Evolutionary conservation across 1,140 invertebrate genomes (phyloP).

Genomic region (Gyrodactylus salaris): DNA sequence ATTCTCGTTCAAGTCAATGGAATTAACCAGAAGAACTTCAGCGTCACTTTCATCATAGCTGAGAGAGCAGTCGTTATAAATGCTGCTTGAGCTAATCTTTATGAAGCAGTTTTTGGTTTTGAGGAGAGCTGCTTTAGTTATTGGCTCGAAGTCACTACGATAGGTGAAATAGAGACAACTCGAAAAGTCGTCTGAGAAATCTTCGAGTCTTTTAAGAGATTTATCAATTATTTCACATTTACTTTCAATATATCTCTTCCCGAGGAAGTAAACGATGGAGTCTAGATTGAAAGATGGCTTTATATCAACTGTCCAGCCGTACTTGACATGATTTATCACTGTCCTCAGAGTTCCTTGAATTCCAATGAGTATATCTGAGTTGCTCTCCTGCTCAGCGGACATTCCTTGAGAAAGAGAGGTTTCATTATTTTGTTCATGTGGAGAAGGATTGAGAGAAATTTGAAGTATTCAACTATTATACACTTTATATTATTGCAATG

Average conservation of each 20-base stretch:
- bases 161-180: conserved; percentile 11
- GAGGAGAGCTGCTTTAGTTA: neutral
- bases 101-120: neutral
- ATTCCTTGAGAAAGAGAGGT: too few species aligned
- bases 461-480: too few species aligned
- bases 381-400: neutral
- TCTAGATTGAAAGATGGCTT: neutral
- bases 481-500: too few species aligned
- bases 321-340: neutral
- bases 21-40: neutral
- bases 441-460: too few species aligned
- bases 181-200: conserved; percentile 16
- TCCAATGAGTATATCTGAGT: neutral
- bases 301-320: neutral
- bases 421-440: too few species aligned
- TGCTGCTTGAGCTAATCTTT: neutral
- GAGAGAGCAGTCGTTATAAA: neutral
- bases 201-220: conserved; percentile 9
- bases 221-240: neutral
- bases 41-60: neutral
- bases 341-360: neutral
- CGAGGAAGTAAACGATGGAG: neutral
- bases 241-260: neutral
- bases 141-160: conserved; percentile 8
- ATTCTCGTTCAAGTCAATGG: neutral